Evolutionary conservation across 1,140 invertebrate genomes (phyloP), one percentile per base, ranked within the genome.

Genomic region (Aphelenchoides besseyi): DNA sequence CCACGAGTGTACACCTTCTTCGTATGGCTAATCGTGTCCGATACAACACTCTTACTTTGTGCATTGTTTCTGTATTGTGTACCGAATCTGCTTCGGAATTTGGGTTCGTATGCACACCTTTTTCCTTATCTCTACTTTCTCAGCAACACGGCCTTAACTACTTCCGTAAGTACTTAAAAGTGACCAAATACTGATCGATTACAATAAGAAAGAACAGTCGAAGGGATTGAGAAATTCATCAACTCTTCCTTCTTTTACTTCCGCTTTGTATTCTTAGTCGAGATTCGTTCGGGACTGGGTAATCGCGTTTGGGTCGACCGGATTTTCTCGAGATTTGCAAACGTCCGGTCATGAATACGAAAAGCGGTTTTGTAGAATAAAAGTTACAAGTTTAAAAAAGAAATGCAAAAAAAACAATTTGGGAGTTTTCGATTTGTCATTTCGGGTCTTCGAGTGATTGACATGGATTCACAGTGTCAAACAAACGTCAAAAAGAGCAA

Each of bases 1-100:
- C 75, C 75, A 30, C 36, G 75, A 26, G 76, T 77, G 52, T 77
- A 77, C 59, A 75, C 55, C 28, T 77, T 80, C 41, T 61, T 77
- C 9, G 26, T 77, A 23, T 77, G 76, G 75, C 61, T 77, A 9
- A 55, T 69, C 9, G 54, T 78, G 9, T 79, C 53, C 12, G 75
- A 77, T 52, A 77, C 73, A 3, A 53, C 73, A 2, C 48, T 77
- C 16, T 57, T 77, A n/a, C 28, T 77, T 12, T 74, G 33, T 53
- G 75, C 75, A 0, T 69, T 77, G 32, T 57, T 77, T 16, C 74
- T 77, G 75, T 77, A 77, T 62, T 71, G 54, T 29, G 59, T 79
- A 32, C 75, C 75, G 18, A 76, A 59, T 18, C 32, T 77, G 35
- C 30, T 75, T 37, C 41, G 68, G 9, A 53, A 71, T n/a, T 52